A percentile compares a stretch with the other conserved stretches of the same genome.
phyloP scores from a whole-genome alignment of 2,888 invertebrate genomes.

The Drosophila kambysellisi region DNA sequence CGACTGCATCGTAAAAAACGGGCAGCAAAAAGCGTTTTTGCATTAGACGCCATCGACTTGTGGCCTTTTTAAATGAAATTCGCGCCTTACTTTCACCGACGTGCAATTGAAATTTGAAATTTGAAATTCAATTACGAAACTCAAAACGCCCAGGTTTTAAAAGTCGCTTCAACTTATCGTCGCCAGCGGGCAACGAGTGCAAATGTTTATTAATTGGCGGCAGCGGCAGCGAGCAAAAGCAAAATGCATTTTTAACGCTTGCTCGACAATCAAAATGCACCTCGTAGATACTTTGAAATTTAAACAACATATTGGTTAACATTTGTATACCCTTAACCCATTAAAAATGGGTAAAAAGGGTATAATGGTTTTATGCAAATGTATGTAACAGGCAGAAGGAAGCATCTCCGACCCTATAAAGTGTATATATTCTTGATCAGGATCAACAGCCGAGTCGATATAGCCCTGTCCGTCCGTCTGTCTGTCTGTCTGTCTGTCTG shows the following conservation, averaged over 20 bases:
- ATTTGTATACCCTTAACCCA: too few species aligned
- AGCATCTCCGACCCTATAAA: too few species aligned
- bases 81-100: constrained; percentile 69
- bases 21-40: constrained; percentile 30
- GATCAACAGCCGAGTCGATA: too few species aligned
- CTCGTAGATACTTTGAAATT: not conserved
- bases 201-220: constrained; percentile 72
- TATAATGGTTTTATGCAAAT: too few species aligned
- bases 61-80: constrained; percentile 41
- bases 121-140: constrained; percentile 76
- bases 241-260: not conserved
- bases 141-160: constrained; percentile 64
- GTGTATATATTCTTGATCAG: too few species aligned
- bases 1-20: constrained; percentile 60
- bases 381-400: too few species aligned
- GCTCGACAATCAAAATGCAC: not conserved
- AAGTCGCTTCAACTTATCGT: constrained; percentile 55
- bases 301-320: not conserved
- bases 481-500: too few species aligned
- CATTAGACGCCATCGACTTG: constrained; percentile 34
- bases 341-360: too few species aligned
- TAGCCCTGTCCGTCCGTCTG: too few species aligned
- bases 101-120: constrained; percentile 43
- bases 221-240: constrained; percentile 16
- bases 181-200: constrained; percentile 62